These are phyloP conservation scores for Desmodus rotundus DNA, from an alignment of 2,113 vertebrate species.

Conservation along the genomic window DNA sequence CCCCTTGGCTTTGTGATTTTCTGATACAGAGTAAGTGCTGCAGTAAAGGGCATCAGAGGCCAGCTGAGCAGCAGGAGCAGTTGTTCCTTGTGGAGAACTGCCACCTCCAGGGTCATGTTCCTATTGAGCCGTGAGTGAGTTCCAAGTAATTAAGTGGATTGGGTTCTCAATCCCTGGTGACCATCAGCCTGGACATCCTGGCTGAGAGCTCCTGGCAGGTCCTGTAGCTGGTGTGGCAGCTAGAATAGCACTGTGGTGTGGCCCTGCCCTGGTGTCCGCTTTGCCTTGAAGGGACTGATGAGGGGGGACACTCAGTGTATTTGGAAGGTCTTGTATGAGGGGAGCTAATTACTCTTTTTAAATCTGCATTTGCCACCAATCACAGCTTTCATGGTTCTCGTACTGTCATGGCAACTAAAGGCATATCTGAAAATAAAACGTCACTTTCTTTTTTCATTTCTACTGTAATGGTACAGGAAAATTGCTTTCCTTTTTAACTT, in stretches of 20 bases:
- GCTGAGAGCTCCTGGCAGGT: neutral
- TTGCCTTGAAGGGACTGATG: neutral
- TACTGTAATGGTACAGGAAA: neutral
- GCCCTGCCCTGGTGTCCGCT: neutral
- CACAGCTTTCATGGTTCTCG: neutral
- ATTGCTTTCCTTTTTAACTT: neutral
- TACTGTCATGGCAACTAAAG: constrained; percentile 28
- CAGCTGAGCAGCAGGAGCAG: neutral
- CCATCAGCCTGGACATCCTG: neutral
- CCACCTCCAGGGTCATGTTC: neutral
- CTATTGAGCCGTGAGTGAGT: neutral
- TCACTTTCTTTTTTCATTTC: constrained; percentile 28
- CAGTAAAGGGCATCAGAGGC: constrained; percentile 6
- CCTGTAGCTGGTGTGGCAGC: neutral
- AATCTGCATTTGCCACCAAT: neutral
- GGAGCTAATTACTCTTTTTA: neutral
- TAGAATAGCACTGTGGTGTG: neutral
- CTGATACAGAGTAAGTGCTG: rapidly evolving
- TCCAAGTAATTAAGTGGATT: constrained; percentile 41
- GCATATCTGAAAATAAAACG: constrained; percentile 21
- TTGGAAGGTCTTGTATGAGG: neutral
- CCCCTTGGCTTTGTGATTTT: neutral
- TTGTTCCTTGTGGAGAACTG: neutral
- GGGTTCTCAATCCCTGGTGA: neutral
- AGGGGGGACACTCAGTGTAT: neutral